Evolutionary conservation across 2,113 vertebrate species (phyloP).

Genomic region (Gymnobelideus leadbeateri): DNA sequence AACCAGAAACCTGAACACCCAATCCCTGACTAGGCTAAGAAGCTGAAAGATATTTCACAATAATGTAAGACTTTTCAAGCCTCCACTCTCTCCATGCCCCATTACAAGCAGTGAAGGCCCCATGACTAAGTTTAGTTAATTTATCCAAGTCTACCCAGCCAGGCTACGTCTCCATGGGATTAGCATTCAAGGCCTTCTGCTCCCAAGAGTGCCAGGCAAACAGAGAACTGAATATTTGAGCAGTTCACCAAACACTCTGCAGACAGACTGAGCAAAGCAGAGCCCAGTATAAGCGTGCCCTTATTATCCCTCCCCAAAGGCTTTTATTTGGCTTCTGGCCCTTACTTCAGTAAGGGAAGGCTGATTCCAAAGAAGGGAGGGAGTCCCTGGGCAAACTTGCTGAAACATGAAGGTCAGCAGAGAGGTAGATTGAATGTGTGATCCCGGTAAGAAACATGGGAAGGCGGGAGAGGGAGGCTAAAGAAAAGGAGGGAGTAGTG

Average conservation of each 20-base stretch:
- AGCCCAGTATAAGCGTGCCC: background rate
- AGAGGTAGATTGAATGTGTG: constrained; percentile 3
- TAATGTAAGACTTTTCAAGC: background rate
- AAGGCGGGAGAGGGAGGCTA: background rate
- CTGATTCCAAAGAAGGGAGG: background rate
- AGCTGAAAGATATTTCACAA: background rate
- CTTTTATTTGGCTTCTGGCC: background rate
- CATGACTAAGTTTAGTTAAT: background rate
- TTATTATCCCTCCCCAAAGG: background rate
- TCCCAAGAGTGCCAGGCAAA: background rate
- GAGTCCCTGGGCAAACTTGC: background rate
- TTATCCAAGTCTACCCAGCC: background rate
- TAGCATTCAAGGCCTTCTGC: background rate
- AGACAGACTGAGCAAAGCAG: background rate
- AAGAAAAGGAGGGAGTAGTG: background rate
- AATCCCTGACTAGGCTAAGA: background rate
- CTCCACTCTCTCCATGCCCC: background rate
- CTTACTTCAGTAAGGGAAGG: background rate
- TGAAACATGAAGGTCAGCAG: background rate
- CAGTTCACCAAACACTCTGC: background rate
- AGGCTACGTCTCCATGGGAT: background rate
- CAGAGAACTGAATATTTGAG: background rate
- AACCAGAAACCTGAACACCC: background rate
- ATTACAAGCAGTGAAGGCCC: background rate
- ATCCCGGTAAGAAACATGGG: background rate